Evolutionary conservation across 35 echinoderm and acorn worm genomes (phyloP).

Genomic region (Strongylocentrotus purpuratus): DNA sequence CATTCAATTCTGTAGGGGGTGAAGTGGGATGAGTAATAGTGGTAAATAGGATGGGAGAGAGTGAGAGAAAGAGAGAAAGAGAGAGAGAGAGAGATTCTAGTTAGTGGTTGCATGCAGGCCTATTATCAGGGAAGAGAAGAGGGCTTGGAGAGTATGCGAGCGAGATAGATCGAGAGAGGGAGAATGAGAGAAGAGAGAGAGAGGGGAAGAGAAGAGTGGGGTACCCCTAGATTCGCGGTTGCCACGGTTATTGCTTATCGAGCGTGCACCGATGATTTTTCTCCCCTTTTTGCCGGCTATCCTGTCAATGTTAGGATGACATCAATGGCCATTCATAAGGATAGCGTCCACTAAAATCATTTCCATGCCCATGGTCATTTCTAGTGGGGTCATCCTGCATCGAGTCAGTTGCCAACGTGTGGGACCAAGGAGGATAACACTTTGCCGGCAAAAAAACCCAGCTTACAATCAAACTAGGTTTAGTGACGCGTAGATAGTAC

Average conservation of each 20-base stretch:
- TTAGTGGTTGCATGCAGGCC: not conserved
- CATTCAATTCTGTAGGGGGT: not conserved
- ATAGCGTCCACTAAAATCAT: not conserved
- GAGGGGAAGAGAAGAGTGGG: not conserved
- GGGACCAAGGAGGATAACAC: not conserved
- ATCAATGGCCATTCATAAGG: not conserved
- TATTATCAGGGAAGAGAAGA: not conserved
- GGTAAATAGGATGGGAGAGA: not conserved
- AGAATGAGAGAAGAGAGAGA: not conserved
- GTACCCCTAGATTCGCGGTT: conserved; percentile 5
- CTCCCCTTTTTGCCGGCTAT: conserved; percentile 15
- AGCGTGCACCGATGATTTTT: conserved; percentile 42
- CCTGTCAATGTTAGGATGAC: not conserved
- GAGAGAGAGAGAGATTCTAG: not conserved
- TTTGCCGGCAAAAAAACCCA: not conserved
- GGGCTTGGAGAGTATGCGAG: not conserved
- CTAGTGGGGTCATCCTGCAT: not conserved
- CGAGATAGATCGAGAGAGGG: not conserved
- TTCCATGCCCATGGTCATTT: not conserved
- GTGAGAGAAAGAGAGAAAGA: not conserved
- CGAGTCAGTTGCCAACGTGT: not conserved
- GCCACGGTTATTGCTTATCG: conserved; percentile 55
- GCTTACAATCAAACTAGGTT: not conserved
- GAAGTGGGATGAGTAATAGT: not conserved
- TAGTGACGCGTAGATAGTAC: not conserved